Base-by-base conservation (phyloP, 2,113 vertebrate genomes). In the Channa maculata region DNA sequence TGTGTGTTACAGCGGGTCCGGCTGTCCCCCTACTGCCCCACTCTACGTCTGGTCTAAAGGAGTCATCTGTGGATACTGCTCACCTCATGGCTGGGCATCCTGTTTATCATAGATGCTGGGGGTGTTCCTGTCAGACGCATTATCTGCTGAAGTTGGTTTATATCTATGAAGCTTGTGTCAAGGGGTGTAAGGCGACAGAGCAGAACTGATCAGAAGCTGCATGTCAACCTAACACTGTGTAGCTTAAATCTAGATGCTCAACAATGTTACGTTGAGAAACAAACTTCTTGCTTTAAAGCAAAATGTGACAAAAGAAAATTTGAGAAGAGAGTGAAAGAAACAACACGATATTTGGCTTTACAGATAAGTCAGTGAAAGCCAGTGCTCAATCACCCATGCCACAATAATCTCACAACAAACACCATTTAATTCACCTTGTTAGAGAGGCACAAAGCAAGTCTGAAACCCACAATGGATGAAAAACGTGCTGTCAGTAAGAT, bases 131-230 rank as follows among this genome's bases (percentile, higher is more conserved):
- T 99, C 95, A 99, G 96, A 89, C 98, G 97, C 97, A 99, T 98
- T 95, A 99, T 99, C 96, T 99, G 98, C 94, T 99, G 98, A 95
- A 99, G 98, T 94, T 99, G 98, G 96, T 99, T 99, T 98, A 99
- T 99, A 96, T 99, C 98, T 99, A 96, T 92, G 91, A 93, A 92
- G 94, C 95, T 96, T 94, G 71, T 84, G 97, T 98, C 96, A 99
- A 99, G 97, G 97, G 95, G 94, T 93, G 96, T 95, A 95, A 93
- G 96, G 93, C 86, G 92, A 92, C 94, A 86, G 91, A 85, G 89
- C 92, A 79, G 70, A 91, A 84, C 53, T 68, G 57, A 83, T 87
- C 84, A 82, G 71, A 91, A 77, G 82, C 71, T 41, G 69, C 66
- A 82, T 82, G 55, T 80, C 46, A 82, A 68, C 75, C n/a, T 51